Conservation (phyloP, 2,888 invertebrate species). For the Philereme vetulata region DNA sequence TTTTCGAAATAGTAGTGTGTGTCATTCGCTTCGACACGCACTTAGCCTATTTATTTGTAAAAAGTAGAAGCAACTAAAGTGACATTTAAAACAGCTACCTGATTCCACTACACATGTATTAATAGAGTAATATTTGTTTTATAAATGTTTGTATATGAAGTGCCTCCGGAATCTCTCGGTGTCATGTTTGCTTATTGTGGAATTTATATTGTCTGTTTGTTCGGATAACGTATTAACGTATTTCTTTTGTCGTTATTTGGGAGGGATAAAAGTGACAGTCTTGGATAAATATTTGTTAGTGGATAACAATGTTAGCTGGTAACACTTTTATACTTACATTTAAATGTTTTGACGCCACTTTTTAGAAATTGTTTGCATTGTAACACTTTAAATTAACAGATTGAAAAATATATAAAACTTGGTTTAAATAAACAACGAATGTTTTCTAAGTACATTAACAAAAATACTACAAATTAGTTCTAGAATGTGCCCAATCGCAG, state of each 20-base stretch:
- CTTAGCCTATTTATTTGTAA: too few relatives aligned
- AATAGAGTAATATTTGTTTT: slow-evolving; percentile 7
- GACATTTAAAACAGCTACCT: slow-evolving; percentile 10
- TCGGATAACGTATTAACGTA: slow-evolving; percentile 27
- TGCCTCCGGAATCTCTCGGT: slow-evolving; percentile 23
- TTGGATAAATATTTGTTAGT: slow-evolving; percentile 7
- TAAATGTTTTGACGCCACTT: too few relatives aligned
- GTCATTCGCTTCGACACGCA: too few relatives aligned
- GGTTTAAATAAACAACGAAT: too few relatives aligned
- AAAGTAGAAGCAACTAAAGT: neutral
- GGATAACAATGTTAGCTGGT: neutral
- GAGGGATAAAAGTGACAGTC: slow-evolving; percentile 9
- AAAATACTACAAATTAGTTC: too few relatives aligned
- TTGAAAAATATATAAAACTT: too few relatives aligned
- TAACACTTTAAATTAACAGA: too few relatives aligned
- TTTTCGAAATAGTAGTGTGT: too few relatives aligned
- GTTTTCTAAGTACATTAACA: too few relatives aligned
- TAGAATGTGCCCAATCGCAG: too few relatives aligned
- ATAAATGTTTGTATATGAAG: slow-evolving; percentile 16
- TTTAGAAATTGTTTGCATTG: too few relatives aligned
- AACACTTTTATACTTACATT: too few relatives aligned
- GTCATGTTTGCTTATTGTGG: slow-evolving; percentile 19
- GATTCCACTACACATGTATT: neutral
- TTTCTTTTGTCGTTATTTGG: slow-evolving; percentile 26
- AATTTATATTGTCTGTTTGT: slow-evolving; percentile 39